These are phyloP conservation scores for Antitype chi DNA, from an alignment of 2,888 invertebrate species.

Conservation along the genomic window DNA sequence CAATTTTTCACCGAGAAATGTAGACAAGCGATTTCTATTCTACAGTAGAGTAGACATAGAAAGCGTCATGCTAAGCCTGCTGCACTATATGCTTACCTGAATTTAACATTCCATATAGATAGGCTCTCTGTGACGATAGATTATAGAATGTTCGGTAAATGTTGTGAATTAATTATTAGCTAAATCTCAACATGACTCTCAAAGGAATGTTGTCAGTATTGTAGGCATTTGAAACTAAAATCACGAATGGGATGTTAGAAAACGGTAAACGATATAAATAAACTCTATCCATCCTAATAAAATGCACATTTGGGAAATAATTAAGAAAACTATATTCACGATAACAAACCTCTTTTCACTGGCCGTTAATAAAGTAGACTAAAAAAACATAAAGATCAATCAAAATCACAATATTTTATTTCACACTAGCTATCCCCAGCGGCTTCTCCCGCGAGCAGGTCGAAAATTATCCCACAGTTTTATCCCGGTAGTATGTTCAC, in stretches of 20 bases:
- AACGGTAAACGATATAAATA: neutral
- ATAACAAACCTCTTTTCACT: neutral
- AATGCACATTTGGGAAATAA: neutral
- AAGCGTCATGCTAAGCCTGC: too few relatives aligned
- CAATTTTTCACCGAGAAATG: too few relatives aligned
- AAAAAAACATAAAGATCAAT: neutral
- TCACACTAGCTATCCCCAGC: too few relatives aligned
- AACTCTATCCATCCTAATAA: neutral
- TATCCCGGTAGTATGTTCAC: too few relatives aligned
- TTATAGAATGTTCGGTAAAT: neutral
- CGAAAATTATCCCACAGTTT: too few relatives aligned
- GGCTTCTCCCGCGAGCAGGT: too few relatives aligned
- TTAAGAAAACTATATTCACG: neutral
- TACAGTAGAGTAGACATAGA: too few relatives aligned
- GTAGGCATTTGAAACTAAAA: neutral
- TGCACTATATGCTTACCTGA: neutral
- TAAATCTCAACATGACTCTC: neutral
- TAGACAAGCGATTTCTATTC: too few relatives aligned
- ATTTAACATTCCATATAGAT: neutral
- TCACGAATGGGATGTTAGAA: neutral
- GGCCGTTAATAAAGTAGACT: neutral
- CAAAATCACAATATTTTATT: too few relatives aligned
- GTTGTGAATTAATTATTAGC: conserved; percentile 15
- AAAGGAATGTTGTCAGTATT: neutral
- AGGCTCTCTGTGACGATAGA: neutral